Base-by-base conservation (phyloP, 37 sponge, comb jelly and placozoan species). In the Bolinopsis microptera region DNA sequence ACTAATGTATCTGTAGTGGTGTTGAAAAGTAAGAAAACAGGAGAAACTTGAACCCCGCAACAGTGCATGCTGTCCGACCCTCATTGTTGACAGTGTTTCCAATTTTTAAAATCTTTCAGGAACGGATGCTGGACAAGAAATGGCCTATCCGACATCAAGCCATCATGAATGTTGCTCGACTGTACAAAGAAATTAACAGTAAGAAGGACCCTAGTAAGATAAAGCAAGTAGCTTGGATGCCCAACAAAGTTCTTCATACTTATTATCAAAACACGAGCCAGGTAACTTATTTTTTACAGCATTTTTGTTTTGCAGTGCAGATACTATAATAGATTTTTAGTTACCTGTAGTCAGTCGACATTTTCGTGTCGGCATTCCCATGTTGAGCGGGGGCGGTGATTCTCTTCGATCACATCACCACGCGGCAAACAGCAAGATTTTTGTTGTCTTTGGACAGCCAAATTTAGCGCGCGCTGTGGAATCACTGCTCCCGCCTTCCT, bases 221-320 rank as follows among this genome's bases (percentile, higher is more conserved):
- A 0, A 67, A 94, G 76, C 32, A 76, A 9, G 69, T 96, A 39
- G 39, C 76, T 5, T 97, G 97, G 97, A 96, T 97, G 35, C 96
- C 97, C 38, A 96, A 94, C 74, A 97, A 97, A 94, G 72, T 97
- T 31, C 90, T 97, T n/a, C 96, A 96, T 76, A 93, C 76, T 69
- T 97, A 96, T 93, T 95, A 96, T 67, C 94, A 94, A 94, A 39
- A 77, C 3, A 90, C 83, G 26, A 74, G 97, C 95, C 95, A 95
- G 76, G 96, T 96, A 16, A 94, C 23, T 41, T 33, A 8, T 40
- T 48, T 48, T 48, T 48, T n/a, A n/a, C n/a, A n/a, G n/a, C n/a
- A n/a, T n/a, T 5, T 3, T 33, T 0, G 8, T 34, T 90, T 32
- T 3, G 83, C 1, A 34, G n/a, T 0, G 32, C 35, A 35, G 36